Evolutionary conservation across 2,797 vertebrate species (phyloP).

Genomic region (Manis crassicaudata): DNA sequence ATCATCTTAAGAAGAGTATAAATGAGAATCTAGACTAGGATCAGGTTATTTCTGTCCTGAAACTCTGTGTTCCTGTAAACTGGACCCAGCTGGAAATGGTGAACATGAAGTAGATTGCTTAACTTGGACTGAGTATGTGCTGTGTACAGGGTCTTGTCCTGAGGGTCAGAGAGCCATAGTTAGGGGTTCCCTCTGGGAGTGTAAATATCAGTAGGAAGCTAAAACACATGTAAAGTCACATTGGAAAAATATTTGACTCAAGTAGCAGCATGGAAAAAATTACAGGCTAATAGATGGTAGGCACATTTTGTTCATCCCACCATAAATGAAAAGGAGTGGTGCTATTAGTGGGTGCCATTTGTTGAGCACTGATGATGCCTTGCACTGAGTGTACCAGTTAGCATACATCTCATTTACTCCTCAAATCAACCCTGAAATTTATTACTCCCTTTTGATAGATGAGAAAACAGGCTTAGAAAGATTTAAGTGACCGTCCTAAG

Average conservation of each 20-base stretch:
- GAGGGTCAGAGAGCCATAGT: not conserved
- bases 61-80: not conserved
- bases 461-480: slow-evolving; percentile 8
- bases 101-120: not conserved
- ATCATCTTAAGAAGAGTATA: not conserved
- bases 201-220: slow-evolving; percentile 31
- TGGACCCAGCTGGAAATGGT: not conserved
- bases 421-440: not conserved
- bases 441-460: not conserved
- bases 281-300: not conserved
- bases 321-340: not conserved
- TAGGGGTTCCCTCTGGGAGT: not conserved
- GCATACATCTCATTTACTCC: not conserved
- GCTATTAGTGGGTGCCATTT: not conserved
- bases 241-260: slow-evolving; percentile 7
- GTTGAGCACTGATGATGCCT: not conserved
- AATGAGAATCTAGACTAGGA: slow-evolving; percentile 7
- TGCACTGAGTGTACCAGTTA: not conserved
- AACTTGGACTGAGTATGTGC: not conserved
- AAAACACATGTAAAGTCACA: not conserved
- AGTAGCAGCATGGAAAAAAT: slow-evolving; percentile 22
- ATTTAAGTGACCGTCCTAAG: not conserved
- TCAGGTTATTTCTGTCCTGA: slow-evolving; percentile 17
- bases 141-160: not conserved
- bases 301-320: not conserved